Evolutionary conservation across 2,797 vertebrate genomes (phyloP).

Genomic region (Pogonophryne albipinna): DNA sequence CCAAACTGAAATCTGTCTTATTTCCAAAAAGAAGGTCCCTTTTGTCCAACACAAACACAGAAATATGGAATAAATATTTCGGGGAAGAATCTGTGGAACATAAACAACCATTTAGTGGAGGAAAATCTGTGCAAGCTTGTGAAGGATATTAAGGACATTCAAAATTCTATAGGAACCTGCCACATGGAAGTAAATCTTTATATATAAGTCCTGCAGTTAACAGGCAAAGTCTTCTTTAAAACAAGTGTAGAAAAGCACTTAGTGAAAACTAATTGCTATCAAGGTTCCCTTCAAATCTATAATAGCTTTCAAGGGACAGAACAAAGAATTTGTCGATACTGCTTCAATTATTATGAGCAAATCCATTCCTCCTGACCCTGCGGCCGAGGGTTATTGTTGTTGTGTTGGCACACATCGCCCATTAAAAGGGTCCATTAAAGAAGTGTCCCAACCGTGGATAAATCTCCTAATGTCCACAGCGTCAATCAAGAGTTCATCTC

Average conservation of each 20-base stretch:
- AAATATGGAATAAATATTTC: conserved; percentile 56
- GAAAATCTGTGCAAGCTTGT: conserved; percentile 45
- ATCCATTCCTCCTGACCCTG: conserved; percentile 74
- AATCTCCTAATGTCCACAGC: conserved; percentile 46
- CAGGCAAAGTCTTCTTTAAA: conserved; percentile 43
- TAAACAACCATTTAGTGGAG: conserved; percentile 36
- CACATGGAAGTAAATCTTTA: not conserved
- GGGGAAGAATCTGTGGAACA: conserved; percentile 23
- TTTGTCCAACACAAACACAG: conserved; percentile 44
- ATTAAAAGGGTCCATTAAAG: conserved; percentile 59
- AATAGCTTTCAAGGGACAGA: conserved; percentile 56
- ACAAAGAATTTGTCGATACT: conserved; percentile 72
- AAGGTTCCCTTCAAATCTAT: conserved; percentile 61
- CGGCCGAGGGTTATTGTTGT: conserved; percentile 68
- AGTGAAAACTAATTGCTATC: conserved; percentile 63
- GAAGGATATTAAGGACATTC: conserved; percentile 20
- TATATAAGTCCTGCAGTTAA: conserved; percentile 37
- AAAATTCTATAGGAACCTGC: not conserved
- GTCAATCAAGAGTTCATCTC: conserved; percentile 79
- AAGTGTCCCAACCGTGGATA: conserved; percentile 60
- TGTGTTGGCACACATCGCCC: conserved; percentile 68
- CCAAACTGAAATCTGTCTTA: conserved; percentile 24
- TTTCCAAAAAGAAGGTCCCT: conserved; percentile 35
- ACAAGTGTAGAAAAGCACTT: conserved; percentile 64
- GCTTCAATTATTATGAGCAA: conserved; percentile 71